phyloP scores from a whole-genome alignment of 2,113 vertebrate species.

The Petrocephalus zakoni region DNA sequence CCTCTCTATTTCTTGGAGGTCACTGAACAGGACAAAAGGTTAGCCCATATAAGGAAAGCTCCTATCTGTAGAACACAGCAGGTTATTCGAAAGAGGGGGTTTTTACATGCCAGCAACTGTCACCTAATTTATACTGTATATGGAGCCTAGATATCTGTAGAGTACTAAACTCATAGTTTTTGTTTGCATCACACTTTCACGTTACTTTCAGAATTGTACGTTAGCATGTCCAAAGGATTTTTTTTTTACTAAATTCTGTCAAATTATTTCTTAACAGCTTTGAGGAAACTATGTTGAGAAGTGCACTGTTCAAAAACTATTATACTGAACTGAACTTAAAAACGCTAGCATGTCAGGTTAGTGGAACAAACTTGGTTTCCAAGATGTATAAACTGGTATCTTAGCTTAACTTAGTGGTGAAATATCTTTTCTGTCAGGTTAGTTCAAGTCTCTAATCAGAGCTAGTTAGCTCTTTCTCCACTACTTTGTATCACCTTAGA shows the following conservation, averaged over 20 bases:
- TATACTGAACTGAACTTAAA: not conserved
- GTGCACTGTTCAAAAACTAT: not conserved
- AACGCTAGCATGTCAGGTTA: not conserved
- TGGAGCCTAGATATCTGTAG: not conserved
- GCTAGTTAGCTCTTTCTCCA: not conserved
- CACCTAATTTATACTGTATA: not conserved
- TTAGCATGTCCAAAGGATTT: not conserved
- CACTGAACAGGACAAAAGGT: slow-evolving; percentile 49
- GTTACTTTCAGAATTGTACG: not conserved
- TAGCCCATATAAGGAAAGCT: slow-evolving; percentile 52
- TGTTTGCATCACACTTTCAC: not conserved
- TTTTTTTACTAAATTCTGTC: not conserved
- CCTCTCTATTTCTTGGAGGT: slow-evolving; percentile 21
- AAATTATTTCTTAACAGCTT: not conserved
- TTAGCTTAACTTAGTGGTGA: not conserved
- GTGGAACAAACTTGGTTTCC: not conserved
- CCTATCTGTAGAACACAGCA: slow-evolving; percentile 42
- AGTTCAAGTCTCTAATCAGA: not conserved
- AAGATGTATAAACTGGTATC: not conserved
- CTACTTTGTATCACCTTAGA: not conserved
- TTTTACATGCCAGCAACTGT: not conserved
- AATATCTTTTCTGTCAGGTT: not conserved
- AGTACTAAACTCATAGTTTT: not conserved
- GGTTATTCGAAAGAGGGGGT: not conserved
- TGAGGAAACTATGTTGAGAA: not conserved